These are phyloP conservation scores for Illadopsis cleaveri DNA, from an alignment of 2,113 vertebrate genomes.

Conservation along the genomic window DNA sequence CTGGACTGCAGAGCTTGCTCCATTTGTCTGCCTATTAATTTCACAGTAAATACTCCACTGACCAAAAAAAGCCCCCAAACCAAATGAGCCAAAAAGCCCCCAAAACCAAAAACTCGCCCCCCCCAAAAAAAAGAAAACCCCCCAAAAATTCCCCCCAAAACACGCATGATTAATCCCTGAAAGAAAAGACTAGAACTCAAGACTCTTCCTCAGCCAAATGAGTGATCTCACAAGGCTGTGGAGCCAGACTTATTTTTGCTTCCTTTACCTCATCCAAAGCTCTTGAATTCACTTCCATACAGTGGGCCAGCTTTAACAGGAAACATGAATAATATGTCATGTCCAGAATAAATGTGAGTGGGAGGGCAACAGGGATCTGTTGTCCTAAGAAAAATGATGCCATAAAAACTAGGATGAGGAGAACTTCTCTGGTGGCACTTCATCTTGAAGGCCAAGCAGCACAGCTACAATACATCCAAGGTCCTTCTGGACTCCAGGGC, in stretches of 20 bases:
- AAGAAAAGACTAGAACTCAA: not conserved
- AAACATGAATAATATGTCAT: not conserved
- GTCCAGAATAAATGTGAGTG: not conserved
- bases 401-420: not conserved
- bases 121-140: too few species aligned
- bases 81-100: too few species aligned
- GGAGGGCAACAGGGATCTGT: not conserved
- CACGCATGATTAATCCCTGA: not conserved
- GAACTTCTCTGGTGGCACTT: not conserved
- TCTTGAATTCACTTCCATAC: not conserved
- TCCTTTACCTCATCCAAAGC: not conserved
- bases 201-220: not conserved
- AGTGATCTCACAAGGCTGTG: not conserved
- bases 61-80: too few species aligned
- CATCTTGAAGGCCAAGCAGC: not conserved
- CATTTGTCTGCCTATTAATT: not conserved
- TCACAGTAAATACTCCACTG: not conserved
- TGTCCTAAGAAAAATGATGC: not conserved
- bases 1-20: not conserved
- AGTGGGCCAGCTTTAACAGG: not conserved
- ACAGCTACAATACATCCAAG: not conserved
- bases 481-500: not conserved
- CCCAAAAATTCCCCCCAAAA: too few species aligned
- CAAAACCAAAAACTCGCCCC: too few species aligned
- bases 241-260: constrained; percentile 2